Evolutionary conservation across 1,140 invertebrate genomes (phyloP), one percentile per base, ranked within the genome.

Genomic region (Copidosoma floridanum): DNA sequence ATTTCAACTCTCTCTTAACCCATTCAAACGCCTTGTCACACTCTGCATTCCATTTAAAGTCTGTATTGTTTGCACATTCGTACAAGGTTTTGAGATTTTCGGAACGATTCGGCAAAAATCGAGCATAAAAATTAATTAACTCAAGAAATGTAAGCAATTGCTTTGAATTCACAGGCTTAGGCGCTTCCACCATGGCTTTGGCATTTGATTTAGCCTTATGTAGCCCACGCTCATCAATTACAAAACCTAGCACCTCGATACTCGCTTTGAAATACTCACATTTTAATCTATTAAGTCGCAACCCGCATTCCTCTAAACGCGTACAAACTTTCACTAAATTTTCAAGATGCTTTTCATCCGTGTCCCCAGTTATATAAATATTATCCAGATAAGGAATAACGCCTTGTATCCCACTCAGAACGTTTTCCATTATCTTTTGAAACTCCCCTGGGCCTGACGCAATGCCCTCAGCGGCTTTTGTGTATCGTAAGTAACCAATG

Each of bases 371-470:
- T 2, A 60, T 24, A 12, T 32, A 32, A 32, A 32, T 32, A 32
- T 32, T 32, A 32, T 32, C 29, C 12, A 32, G 12, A 32, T 32
- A 40, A 54, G 41, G 57, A 54, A 50, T 65, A 48, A 23, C 61
- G 10, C 46, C 46, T 35, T 38, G 68, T 46, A 63, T 65, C 11
- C 68, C 71, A 20, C 58, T 8, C 23, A 81, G 48, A 27, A 73
- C 40, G 3, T 71, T 44, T 57, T 80, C 72, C 54, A 82, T 80
- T 7, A 71, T 71, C 27, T 67, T 61, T 61, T 80, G 77, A 63
- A 80, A 82, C 47, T 74, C 77, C 12, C 74, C 73, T n/a, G 76
- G 75, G 48, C 71, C 69, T 55, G 68, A 40, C 23, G 62, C 69
- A 14, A 71, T 66, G 2, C 72, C 73, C 50, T 68, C 73, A 4